Conservation (phyloP, 1,140 invertebrate genomes). For the Polypedilum pembai region DNA sequence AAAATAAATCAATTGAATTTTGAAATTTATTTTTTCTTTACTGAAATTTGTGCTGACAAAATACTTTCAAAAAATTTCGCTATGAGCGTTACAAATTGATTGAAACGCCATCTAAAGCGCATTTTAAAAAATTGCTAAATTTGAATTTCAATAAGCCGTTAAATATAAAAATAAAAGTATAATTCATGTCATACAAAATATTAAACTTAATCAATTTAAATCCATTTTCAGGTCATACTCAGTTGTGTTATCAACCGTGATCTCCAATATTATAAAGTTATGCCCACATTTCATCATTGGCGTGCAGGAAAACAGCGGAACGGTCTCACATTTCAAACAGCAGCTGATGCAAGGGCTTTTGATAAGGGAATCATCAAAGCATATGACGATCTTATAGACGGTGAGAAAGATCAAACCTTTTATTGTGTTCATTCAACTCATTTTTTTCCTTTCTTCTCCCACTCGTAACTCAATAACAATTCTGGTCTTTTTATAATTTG, state of each 20-base stretch:
- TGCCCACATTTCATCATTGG: conserved; percentile 98
- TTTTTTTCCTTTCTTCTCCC: neutral
- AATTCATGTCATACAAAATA: too few relatives aligned
- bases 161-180: too few relatives aligned
- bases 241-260: conserved; percentile 93
- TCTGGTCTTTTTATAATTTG: neutral
- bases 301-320: conserved; percentile 89
- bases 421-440: neutral
- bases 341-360: conserved; percentile 87
- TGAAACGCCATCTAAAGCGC: too few relatives aligned
- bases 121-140: too few relatives aligned
- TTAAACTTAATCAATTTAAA: too few relatives aligned
- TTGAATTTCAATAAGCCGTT: too few relatives aligned
- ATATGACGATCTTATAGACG: conserved; percentile 84
- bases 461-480: neutral
- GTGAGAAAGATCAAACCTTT: conserved; percentile 47
- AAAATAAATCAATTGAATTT: too few relatives aligned
- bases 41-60: too few relatives aligned
- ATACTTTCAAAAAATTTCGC: too few relatives aligned
- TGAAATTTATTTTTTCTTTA: too few relatives aligned
- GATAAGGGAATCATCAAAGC: conserved; percentile 85
- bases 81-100: too few relatives aligned
- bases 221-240: conserved; percentile 67
- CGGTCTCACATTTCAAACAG: conserved; percentile 90
- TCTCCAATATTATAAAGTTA: conserved; percentile 95